These are phyloP conservation scores for Leptopilina syphax DNA, from an alignment of 2,888 invertebrate species.

Conservation along the genomic window DNA sequence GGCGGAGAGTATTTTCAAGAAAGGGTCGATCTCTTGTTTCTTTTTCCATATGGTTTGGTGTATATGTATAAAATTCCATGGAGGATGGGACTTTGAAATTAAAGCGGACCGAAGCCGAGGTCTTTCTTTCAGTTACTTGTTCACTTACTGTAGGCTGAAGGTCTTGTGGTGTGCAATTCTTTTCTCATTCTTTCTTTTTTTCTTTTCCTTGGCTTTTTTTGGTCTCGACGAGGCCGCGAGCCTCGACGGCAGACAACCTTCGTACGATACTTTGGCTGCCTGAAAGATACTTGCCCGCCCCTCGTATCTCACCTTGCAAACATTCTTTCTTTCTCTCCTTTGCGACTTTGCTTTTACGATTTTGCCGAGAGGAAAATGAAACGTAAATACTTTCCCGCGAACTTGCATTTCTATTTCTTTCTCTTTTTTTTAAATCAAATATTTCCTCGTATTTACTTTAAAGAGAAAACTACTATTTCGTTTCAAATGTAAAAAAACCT, in stretches of 20 bases:
- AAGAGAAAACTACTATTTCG: too few species aligned
- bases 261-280: constrained; percentile 62
- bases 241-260: constrained; percentile 73
- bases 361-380: constrained; percentile 45
- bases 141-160: constrained; percentile 53
- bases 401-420: neutral
- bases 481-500: neutral
- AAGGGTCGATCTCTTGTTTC: too few species aligned
- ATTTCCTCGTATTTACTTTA: constrained; percentile 1
- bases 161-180: constrained; percentile 62
- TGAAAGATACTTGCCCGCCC: constrained; percentile 60
- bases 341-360: constrained; percentile 49
- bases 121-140: constrained; percentile 40
- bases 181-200: constrained; percentile 57
- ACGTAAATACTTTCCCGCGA: constrained; percentile 53
- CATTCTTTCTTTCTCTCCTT: constrained; percentile 50
- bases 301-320: constrained; percentile 57
- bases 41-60: neutral
- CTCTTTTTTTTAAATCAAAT: neutral
- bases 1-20: neutral
- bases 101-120: constrained; percentile 36
- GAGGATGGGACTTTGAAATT: constrained; percentile 25
- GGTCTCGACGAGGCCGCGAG: constrained; percentile 68
- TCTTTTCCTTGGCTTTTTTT: constrained; percentile 58
- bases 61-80: neutral